Base-by-base conservation (phyloP, 2,113 vertebrate genomes). In the Cephalopholis sonnerati region DNA sequence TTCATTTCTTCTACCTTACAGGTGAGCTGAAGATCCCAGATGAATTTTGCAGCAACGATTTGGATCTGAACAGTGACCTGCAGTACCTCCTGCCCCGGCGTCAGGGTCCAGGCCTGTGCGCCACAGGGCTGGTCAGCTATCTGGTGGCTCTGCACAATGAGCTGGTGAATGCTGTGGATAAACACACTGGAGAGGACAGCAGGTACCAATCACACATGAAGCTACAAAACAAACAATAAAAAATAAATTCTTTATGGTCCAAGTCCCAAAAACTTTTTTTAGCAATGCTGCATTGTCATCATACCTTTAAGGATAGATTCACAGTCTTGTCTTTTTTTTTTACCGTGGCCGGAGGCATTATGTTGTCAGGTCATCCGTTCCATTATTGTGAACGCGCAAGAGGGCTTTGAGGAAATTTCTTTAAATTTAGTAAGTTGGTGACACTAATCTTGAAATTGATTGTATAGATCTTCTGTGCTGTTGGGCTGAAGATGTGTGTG, bases 21-120 rank as follows among this genome's bases (percentile, higher is more conserved):
- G 97, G 95, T 59, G 96, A 97, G 85, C 94, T 97, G 46, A 97
- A 97, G 81, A 96, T 98, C 6, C 96, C 96, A 0, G 67, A 90
- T 13, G 93, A 93, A 2, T 96, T 92, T 87, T 97, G 96, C 77
- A 74, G 88, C 0, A 16, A 70, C 0, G 95, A 97, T 74, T 84
- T 98, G 72, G 93, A 94, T 65, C 53, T 95, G 83, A 84, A 90
- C 10, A 71, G 92, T 7, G 72, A 91, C 0, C 79, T 98, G 18
- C 94, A 96, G 86, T 89, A 96, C 70, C 83, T 97, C 17, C 89
- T 98, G 74, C 97, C 97, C 0, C 94, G 95, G 3, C 94, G 96
- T 5, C 96, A 76, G 44, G 97, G 96, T 36, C 91, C 90, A 76
- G 97, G 97, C 11, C 95, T 98, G 76, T 97, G 97, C 65, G 93